phyloP scores from a whole-genome alignment of 2,888 invertebrate species.

The Heterodera filipjevi region DNA sequence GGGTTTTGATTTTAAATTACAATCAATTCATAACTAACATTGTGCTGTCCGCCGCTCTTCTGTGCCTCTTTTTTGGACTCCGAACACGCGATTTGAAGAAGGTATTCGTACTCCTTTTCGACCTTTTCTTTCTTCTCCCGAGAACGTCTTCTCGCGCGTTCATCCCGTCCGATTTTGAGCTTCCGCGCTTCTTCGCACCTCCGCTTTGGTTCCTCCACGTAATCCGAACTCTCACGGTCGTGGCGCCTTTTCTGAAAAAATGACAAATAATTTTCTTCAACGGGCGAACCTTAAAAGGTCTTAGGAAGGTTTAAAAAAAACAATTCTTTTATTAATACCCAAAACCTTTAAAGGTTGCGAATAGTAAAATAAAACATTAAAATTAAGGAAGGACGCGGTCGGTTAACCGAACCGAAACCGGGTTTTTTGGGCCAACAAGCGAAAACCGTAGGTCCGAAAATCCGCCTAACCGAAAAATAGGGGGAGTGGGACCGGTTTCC shows the following conservation, averaged over 20 bases:
- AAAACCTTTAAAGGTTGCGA: too few relatives aligned
- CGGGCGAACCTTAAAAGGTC: too few relatives aligned
- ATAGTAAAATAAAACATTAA: too few relatives aligned
- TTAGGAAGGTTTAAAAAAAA: too few relatives aligned
- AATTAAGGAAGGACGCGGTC: too few relatives aligned
- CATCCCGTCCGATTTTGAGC: constrained; percentile 42
- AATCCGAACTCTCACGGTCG: not conserved
- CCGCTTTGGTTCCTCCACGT: constrained; percentile 26
- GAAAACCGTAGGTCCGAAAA: too few relatives aligned
- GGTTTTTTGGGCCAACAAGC: too few relatives aligned
- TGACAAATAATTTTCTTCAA: not conserved
- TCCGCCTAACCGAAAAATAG: too few relatives aligned
- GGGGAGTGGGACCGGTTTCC: too few relatives aligned
- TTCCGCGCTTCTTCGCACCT: constrained; percentile 32
- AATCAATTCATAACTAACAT: not conserved
- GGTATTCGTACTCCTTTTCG: constrained; percentile 14
- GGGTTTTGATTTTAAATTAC: too few relatives aligned
- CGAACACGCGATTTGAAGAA: not conserved
- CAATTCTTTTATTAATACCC: too few relatives aligned
- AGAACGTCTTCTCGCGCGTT: constrained; percentile 44
- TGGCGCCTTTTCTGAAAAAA: constrained; percentile 5
- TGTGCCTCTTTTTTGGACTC: not conserved
- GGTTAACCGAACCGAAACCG: too few relatives aligned
- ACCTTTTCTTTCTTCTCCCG: constrained; percentile 33
- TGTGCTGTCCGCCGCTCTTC: not conserved